Evolutionary conservation across 1,140 invertebrate genomes (phyloP).

Genomic region (Drosophila baimaii): DNA sequence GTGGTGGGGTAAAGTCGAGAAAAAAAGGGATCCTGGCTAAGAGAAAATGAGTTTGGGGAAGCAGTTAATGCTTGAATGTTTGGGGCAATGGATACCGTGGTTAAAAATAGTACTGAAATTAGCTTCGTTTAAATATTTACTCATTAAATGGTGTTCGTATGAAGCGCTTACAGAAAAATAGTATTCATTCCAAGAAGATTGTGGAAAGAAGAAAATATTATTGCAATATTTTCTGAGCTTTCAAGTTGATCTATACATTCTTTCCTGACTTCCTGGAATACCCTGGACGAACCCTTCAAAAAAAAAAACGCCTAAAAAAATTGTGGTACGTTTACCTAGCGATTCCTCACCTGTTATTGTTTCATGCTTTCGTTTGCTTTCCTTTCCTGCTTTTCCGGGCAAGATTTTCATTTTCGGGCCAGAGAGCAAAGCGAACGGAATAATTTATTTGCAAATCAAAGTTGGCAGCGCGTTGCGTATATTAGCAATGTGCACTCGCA

Average conservation of each 20-base stretch:
- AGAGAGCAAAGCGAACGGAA: constrained; percentile 56
- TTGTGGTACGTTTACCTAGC: constrained; percentile 45
- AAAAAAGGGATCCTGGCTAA: constrained; percentile 16
- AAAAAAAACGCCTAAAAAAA: constrained; percentile 27
- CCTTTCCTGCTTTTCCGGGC: constrained; percentile 27
- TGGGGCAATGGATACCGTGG: not conserved
- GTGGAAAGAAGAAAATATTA: too few species aligned
- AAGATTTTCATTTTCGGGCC: constrained; percentile 53
- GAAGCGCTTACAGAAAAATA: too few species aligned
- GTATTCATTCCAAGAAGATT: too few species aligned
- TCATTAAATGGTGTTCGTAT: too few species aligned
- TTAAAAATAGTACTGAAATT: not conserved
- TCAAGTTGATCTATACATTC: too few species aligned
- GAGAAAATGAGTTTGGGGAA: not conserved
- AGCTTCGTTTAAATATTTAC: too few species aligned
- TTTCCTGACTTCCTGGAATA: too few species aligned
- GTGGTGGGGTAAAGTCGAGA: constrained; percentile 36
- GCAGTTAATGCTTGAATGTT: not conserved
- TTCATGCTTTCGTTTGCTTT: constrained; percentile 17
- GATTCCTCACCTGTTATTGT: constrained; percentile 48
- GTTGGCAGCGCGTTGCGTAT: constrained; percentile 78
- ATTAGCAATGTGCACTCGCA: constrained; percentile 73
- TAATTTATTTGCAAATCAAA: constrained; percentile 83
- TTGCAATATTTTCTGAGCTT: too few species aligned
- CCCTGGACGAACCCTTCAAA: constrained; percentile 6